These are phyloP conservation scores for Polydrusus cervinus DNA, from an alignment of 2,888 invertebrate species.

Conservation along the genomic window DNA sequence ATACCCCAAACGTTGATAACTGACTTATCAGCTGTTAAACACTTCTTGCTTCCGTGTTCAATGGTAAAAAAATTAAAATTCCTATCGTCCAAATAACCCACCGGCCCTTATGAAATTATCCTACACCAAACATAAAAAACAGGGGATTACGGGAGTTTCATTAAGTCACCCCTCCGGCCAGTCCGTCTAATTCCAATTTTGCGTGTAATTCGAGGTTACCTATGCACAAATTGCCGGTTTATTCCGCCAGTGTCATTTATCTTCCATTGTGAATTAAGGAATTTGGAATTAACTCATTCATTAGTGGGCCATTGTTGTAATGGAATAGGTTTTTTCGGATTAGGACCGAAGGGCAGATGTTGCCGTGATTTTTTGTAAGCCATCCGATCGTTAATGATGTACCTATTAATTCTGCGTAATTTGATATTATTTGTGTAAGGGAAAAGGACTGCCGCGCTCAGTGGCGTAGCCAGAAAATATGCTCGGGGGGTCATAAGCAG, in stretches of 20 bases:
- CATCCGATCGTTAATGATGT: constrained; percentile 20
- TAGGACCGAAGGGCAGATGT: constrained; percentile 13
- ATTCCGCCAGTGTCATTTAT: constrained; percentile 2
- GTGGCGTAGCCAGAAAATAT: too few relatives aligned
- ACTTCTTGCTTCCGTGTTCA: too few relatives aligned
- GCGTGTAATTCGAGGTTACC: constrained; percentile 55
- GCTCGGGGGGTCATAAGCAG: too few relatives aligned
- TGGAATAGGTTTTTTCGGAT: constrained; percentile 26
- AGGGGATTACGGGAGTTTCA: constrained; percentile 11
- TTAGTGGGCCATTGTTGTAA: constrained; percentile 16
- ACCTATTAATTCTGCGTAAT: constrained; percentile 35
- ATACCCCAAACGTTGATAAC: too few relatives aligned
- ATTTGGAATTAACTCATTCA: constrained; percentile 24
- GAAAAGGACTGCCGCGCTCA: background rate
- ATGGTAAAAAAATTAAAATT: too few relatives aligned
- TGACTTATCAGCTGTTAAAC: too few relatives aligned
- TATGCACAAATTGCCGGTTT: constrained; percentile 55
- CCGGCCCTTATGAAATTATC: background rate
- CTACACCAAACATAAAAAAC: background rate
- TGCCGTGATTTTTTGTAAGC: constrained; percentile 16
- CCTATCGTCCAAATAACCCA: too few relatives aligned
- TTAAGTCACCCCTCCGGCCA: background rate
- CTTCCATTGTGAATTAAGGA: constrained; percentile 13
- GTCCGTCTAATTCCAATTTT: constrained; percentile 52
- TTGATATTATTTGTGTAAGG: constrained; percentile 2